These are phyloP conservation scores for Euspilapteryx auroguttella DNA, from an alignment of 2,888 invertebrate species.

Conservation along the genomic window DNA sequence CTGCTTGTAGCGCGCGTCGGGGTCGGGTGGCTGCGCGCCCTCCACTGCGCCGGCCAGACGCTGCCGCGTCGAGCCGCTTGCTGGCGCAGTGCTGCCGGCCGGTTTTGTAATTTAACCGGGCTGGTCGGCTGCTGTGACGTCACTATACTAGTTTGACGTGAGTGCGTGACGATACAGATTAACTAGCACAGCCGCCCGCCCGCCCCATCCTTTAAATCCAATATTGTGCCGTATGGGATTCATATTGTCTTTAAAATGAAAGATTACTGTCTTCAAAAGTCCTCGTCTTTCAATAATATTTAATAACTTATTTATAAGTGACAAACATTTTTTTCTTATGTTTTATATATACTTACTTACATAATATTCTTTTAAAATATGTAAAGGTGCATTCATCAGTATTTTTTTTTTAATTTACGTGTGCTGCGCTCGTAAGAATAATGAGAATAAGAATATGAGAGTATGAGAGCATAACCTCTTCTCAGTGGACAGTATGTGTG, in stretches of 20 bases:
- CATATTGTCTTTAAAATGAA: neutral
- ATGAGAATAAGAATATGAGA: too few species aligned
- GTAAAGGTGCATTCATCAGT: too few species aligned
- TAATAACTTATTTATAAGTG: too few species aligned
- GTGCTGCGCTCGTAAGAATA: too few species aligned
- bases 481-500: too few species aligned
- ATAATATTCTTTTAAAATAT: too few species aligned
- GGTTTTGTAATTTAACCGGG: constrained; percentile 56
- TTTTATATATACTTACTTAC: too few species aligned
- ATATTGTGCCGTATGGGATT: constrained; percentile 45
- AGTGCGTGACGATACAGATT: constrained; percentile 43
- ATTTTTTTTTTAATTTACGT: too few species aligned
- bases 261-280: too few species aligned
- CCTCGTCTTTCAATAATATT: too few species aligned
- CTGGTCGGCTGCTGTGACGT: constrained; percentile 54
- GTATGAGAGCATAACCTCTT: too few species aligned
- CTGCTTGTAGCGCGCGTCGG: constrained; percentile 39
- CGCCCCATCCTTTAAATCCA: constrained; percentile 47
- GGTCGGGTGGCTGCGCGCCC: constrained; percentile 53
- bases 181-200: constrained; percentile 38
- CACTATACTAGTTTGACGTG: constrained; percentile 56
- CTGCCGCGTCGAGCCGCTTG: constrained; percentile 20
- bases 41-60: constrained; percentile 37
- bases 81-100: constrained; percentile 40
- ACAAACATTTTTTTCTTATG: too few species aligned